phyloP scores from a whole-genome alignment of 2,797 vertebrate genomes.

The Sebastes matsubarae region DNA sequence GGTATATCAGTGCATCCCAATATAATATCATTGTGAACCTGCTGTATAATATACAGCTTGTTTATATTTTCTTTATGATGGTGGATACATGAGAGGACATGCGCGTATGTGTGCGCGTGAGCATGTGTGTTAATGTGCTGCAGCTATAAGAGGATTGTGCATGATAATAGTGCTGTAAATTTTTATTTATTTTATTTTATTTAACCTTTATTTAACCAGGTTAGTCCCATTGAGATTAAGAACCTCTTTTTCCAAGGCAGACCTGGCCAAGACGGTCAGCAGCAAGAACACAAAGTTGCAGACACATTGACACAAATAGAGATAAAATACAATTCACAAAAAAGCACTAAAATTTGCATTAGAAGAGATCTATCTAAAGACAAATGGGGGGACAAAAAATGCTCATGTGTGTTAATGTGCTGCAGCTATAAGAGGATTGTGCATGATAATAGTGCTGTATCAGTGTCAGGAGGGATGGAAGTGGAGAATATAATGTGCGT shows the following conservation, averaged over 20 bases:
- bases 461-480: conserved; percentile 15
- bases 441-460: conserved; percentile 55
- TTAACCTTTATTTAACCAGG: too few relatives aligned
- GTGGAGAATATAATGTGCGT: background rate
- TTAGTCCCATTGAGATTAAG: too few relatives aligned
- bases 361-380: too few relatives aligned
- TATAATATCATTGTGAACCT: too few relatives aligned
- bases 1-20: too few relatives aligned
- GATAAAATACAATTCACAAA: too few relatives aligned
- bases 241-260: too few relatives aligned
- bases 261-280: too few relatives aligned
- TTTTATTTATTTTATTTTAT: background rate
- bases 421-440: conserved; percentile 58
- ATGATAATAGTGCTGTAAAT: conserved; percentile 56
- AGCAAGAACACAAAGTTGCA: too few relatives aligned
- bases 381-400: too few relatives aligned
- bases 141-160: conserved; percentile 57
- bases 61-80: background rate
- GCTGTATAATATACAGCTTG: background rate
- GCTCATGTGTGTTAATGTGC: background rate
- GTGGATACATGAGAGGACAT: background rate
- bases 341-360: too few relatives aligned
- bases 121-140: conserved; percentile 1
- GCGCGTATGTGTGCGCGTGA: background rate
- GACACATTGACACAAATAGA: too few relatives aligned